Conservation (phyloP, 2,113 vertebrate genomes). For the Toxotes jaculatrix region DNA sequence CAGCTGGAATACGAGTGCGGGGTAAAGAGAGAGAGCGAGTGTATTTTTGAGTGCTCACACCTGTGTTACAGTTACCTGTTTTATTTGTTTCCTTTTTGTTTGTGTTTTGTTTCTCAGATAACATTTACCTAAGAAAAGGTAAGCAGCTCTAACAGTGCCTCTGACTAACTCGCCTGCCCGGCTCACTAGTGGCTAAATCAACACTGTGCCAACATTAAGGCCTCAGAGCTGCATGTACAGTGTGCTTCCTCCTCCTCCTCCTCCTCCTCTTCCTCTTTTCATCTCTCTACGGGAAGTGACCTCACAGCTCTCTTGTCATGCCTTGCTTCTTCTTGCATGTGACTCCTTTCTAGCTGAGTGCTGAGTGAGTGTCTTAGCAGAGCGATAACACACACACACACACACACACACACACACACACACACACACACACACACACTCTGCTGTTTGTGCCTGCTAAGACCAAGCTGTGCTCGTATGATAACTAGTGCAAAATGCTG, state of each 20-base stretch:
- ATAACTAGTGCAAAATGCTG: slow-evolving; percentile 50
- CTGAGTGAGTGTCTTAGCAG: slow-evolving; percentile 45
- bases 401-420: slow-evolving; percentile 1
- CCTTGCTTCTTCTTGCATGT: slow-evolving; percentile 64
- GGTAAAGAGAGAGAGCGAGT: neutral
- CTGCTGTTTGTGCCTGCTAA: slow-evolving; percentile 10
- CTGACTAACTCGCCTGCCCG: slow-evolving; percentile 61
- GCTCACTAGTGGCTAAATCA: slow-evolving; percentile 48
- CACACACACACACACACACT: slow-evolving; percentile 10
- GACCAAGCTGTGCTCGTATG: slow-evolving; percentile 42
- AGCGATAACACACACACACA: slow-evolving; percentile 36
- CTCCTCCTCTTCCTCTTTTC: slow-evolving; percentile 36
- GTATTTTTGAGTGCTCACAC: slow-evolving; percentile 41
- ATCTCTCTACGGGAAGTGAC: slow-evolving; percentile 57
- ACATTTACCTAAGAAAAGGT: slow-evolving; percentile 88
- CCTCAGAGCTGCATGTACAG: slow-evolving; percentile 66
- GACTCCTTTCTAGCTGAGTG: slow-evolving; percentile 43
- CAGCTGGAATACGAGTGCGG: neutral
- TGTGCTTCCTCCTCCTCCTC: slow-evolving; percentile 35
- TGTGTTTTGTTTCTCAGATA: slow-evolving; percentile 85
- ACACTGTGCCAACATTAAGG: slow-evolving; percentile 32
- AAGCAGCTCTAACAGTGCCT: slow-evolving; percentile 75
- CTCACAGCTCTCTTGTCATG: slow-evolving; percentile 53
- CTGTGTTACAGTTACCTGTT: slow-evolving; percentile 76
- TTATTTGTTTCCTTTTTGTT: slow-evolving; percentile 72